Conservation (phyloP, 2,113 vertebrate species). For the Chlorocebus sabaeus region DNA sequence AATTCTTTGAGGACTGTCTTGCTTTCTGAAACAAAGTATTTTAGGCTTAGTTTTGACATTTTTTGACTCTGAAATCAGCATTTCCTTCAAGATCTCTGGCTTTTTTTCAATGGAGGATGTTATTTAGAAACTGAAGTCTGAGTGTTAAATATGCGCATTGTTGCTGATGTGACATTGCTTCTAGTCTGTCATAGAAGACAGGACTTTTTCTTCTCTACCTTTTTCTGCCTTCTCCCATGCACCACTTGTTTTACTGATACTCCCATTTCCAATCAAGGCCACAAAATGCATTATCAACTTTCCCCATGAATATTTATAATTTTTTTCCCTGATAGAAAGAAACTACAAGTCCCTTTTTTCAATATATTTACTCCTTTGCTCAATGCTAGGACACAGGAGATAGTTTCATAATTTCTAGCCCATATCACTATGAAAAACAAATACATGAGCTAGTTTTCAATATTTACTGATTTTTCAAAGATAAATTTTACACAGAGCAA, state of each 20-base stretch:
- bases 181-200: neutral
- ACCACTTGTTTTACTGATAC: neutral
- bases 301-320: neutral
- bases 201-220: neutral
- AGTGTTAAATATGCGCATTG: neutral
- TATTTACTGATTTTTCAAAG: neutral
- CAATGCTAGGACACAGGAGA: neutral
- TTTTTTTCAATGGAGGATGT: neutral
- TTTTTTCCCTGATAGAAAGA: neutral
- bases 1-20: neutral
- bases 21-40: neutral
- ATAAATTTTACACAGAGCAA: neutral
- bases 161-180: neutral
- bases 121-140: neutral
- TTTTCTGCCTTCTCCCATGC: neutral
- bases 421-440: neutral
- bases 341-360: neutral
- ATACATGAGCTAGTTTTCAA: neutral
- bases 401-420: neutral
- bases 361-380: neutral
- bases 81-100: neutral
- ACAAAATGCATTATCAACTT: neutral
- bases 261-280: neutral
- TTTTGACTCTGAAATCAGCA: neutral
- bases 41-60: neutral